Conservation (phyloP, 2,797 vertebrate species). For the Atherinosoma microstoma region DNA sequence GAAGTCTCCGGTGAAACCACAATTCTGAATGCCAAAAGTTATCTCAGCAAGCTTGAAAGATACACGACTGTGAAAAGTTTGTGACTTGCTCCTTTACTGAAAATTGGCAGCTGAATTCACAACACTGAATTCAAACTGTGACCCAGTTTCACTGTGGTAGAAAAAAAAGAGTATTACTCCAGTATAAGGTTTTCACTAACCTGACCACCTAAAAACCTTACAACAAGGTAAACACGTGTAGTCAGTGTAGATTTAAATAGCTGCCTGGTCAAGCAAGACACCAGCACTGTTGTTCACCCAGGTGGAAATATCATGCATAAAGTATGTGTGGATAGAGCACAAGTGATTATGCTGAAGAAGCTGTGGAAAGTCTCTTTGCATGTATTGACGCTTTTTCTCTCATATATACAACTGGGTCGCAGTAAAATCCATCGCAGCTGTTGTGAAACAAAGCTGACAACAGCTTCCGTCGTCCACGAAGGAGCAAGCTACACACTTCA, state of each 20-base stretch:
- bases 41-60: constrained; percentile 26
- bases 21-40: constrained; percentile 44
- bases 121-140: constrained; percentile 43
- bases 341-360: constrained; percentile 19
- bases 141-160: constrained; percentile 46
- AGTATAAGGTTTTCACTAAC: neutral
- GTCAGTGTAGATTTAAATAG: neutral
- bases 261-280: neutral
- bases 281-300: neutral
- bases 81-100: constrained; percentile 33
- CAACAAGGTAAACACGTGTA: neutral
- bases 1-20: constrained; percentile 23
- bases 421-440: constrained; percentile 31
- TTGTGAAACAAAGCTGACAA: constrained; percentile 36
- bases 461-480: constrained; percentile 11
- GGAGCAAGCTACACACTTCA: constrained; percentile 16
- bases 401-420: constrained; percentile 32
- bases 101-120: constrained; percentile 37
- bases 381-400: constrained; percentile 16
- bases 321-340: constrained; percentile 12
- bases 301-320: neutral
- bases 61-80: constrained; percentile 36
- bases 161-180: constrained; percentile 2
- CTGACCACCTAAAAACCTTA: constrained; percentile 12
- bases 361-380: constrained; percentile 9